Evolutionary conservation across 2,888 invertebrate species (phyloP).

Genomic region (Andrena marginata): DNA sequence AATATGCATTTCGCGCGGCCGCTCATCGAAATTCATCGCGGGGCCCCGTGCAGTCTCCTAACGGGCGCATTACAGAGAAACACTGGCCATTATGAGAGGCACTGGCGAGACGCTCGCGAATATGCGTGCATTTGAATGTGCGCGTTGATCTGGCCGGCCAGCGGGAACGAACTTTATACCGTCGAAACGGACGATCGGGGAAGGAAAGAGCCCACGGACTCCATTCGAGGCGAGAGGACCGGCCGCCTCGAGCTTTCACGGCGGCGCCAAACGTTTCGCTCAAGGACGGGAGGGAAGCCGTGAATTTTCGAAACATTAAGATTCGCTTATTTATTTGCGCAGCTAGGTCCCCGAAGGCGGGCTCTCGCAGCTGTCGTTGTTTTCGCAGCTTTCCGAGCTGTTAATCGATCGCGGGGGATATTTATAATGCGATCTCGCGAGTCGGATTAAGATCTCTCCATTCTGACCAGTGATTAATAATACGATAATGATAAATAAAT

Average conservation of each 20-base stretch:
- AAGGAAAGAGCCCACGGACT: slow-evolving; percentile 10
- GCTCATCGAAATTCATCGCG: slow-evolving; percentile 65
- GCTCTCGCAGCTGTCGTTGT: neutral
- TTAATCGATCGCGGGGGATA: neutral
- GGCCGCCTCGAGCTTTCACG: neutral
- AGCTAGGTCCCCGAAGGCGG: neutral
- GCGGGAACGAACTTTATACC: slow-evolving; percentile 33
- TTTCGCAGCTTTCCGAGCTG: neutral
- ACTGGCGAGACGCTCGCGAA: slow-evolving; percentile 50
- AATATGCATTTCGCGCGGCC: slow-evolving; percentile 59
- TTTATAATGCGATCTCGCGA: too few species aligned
- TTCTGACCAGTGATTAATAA: too few species aligned
- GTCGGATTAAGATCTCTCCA: too few species aligned
- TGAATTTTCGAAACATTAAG: slow-evolving; percentile 16
- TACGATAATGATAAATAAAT: neutral
- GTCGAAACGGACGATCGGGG: slow-evolving; percentile 45
- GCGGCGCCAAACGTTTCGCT: neutral
- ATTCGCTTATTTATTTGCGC: neutral
- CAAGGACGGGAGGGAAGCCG: neutral
- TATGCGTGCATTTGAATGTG: slow-evolving; percentile 42
- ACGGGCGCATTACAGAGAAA: slow-evolving; percentile 53
- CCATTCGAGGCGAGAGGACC: neutral
- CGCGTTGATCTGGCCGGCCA: slow-evolving; percentile 38
- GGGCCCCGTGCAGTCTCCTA: slow-evolving; percentile 46
- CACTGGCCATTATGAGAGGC: slow-evolving; percentile 62